Evolutionary conservation across 2,888 invertebrate genomes (phyloP), one percentile per base, ranked within the genome.

Genomic region (Campaea margaritaria): DNA sequence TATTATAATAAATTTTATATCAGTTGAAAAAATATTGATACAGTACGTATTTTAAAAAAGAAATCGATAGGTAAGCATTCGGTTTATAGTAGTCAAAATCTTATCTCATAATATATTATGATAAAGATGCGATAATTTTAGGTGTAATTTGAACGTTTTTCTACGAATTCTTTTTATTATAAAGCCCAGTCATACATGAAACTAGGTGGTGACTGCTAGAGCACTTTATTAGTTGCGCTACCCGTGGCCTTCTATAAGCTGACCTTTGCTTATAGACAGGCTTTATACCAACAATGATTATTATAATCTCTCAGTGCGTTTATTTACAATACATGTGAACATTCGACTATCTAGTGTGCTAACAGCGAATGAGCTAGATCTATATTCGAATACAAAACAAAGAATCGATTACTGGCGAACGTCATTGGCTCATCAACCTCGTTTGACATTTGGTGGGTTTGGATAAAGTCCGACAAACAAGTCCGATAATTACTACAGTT

Each of bases 201-300:
- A 0, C n/a, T 4, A 12, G 38, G 12, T n/a, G 56, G 65, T 69
- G 70, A 62, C 64, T 59, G 63, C 58, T 52, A 60, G 13, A 44
- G 15, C 46, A 28, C 38, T 65, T 70, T 65, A 58, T 69, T 67
- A 74, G 70, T 72, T 66, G 68, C 70, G 70, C 68, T 65, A 71
- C 58, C 43, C 52, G 31, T 70, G 71, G 73, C 75, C 76, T 76
- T 74, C 68, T 57, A 58, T 55, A 57, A 67, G 38, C 50, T 76
- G 79, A 75, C 79, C 79, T 79, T 71, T 69, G 54, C 56, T 53
- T 58, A 63, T 56, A 49, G 54, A 66, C 56, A 70, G 62, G 52
- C 38, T 49, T 21, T 21, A 38, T 48, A 49, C 38, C 27, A 11
- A 38, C 34, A 72, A 69, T 69, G 72, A 77, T 73, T 47, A 43